Conservation (phyloP, 2,888 invertebrate genomes). For the Apoderus coryli region DNA sequence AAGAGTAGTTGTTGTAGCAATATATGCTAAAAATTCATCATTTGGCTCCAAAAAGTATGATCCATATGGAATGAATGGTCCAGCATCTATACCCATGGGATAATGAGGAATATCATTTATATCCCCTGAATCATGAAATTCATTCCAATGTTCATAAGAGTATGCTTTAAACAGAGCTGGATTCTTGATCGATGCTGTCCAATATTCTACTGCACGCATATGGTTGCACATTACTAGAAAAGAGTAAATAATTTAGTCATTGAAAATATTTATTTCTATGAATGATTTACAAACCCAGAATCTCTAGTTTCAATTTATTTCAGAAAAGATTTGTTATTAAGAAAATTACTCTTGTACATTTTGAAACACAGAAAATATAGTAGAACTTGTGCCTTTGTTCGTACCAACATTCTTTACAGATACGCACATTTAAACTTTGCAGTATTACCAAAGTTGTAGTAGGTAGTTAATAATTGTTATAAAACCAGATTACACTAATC, state of each 20-base stretch:
- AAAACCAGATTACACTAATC: no score
- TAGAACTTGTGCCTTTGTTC: no score
- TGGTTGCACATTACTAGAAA: constrained; percentile 28
- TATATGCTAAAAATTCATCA: constrained; percentile 18
- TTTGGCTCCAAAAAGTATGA: constrained; percentile 23
- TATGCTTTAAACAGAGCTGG: constrained; percentile 26
- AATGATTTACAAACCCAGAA: no score
- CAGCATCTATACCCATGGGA: constrained; percentile 28
- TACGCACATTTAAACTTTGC: no score
- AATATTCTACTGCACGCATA: constrained; percentile 25
- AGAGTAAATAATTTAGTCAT: constrained; percentile 3
- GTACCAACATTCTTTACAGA: no score
- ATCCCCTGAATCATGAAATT: constrained; percentile 1
- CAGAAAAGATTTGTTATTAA: no score
- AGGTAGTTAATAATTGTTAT: constrained; percentile 1
- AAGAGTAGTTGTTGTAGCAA: constrained; percentile 19
- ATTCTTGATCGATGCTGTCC: constrained; percentile 26
- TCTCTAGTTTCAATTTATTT: no score
- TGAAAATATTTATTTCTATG: no score
- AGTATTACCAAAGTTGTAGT: no score
- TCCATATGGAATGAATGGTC: constrained; percentile 23
- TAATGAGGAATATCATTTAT: constrained; percentile 12
- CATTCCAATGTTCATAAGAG: constrained; percentile 22
- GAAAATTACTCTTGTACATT: no score
- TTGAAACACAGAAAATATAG: no score